Evolutionary conservation across 2,113 vertebrate genomes (phyloP), one percentile per base, ranked within the genome.

Genomic region (Hiodon tergisus): DNA sequence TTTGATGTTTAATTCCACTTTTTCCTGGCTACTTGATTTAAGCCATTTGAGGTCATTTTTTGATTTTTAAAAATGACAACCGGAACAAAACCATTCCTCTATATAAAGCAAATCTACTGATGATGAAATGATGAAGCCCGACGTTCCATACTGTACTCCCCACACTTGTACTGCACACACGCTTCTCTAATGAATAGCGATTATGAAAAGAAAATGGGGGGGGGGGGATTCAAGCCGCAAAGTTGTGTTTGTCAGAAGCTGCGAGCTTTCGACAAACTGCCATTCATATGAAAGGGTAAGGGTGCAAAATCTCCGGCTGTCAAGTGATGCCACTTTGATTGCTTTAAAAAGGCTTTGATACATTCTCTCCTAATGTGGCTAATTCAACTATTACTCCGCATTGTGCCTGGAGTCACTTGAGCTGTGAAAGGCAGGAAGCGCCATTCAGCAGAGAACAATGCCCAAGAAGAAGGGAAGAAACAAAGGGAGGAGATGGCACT

Each of bases 361-460:
- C 69, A 67, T 77, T 76, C 69, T 54, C 53, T 77, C 80, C 75
- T 74, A 70, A 73, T 52, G 65, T n/a, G 73, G 71, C 59, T 83
- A 81, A 85, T 83, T 85, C 77, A 77, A 53, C 81, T 79, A 84
- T 82, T 81, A 74, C 66, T 71, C 54, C 52, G 57, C 81, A 83
- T 82, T 83, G 82, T 82, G 71, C 73, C 58, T 67, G 46, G 80
- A 80, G 77, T 85, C 79, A 73, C 48, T 54, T 58, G 72, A 58
- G 68, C 53, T 62, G 74, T 58, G 76, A 76, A 76, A 79, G 67
- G 79, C 76, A 77, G 81, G 74, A 79, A 78, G 67, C 55, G 52
- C 73, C 16, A 73, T 80, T 85, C 78, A 72, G 67, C 14, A 52
- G 62, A 79, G 73, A 78, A 83, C 78, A 82, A 80, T 81, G 60